Conservation (phyloP, 1,140 invertebrate genomes). For the Solenopsis invicta region DNA sequence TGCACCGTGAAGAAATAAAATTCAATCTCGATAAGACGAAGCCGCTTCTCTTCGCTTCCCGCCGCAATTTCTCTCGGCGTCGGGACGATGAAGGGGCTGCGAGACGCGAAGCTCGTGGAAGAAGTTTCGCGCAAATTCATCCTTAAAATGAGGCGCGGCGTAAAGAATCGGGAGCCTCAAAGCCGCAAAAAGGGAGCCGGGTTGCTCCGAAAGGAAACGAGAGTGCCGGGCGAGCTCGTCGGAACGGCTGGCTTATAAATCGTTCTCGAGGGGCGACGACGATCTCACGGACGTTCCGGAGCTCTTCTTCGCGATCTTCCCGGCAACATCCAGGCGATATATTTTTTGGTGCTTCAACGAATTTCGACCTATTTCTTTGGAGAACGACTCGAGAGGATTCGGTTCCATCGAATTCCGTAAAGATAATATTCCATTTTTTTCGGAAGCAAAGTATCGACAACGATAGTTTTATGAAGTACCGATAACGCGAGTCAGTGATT, state of each 20-base stretch:
- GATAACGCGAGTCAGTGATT: neutral
- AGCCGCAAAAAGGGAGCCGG: slow-evolving; percentile 51
- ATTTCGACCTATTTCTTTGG: slow-evolving; percentile 58
- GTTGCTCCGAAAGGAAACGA: slow-evolving; percentile 50
- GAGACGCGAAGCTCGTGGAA: slow-evolving; percentile 50
- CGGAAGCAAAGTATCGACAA: neutral
- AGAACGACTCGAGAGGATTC: slow-evolving; percentile 53
- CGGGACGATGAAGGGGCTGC: slow-evolving; percentile 26
- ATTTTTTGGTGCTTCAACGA: slow-evolving; percentile 61
- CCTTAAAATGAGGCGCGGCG: slow-evolving; percentile 60
- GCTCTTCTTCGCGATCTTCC: slow-evolving; percentile 56
- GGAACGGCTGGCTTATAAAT: slow-evolving; percentile 74
- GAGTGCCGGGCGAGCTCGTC: slow-evolving; percentile 47
- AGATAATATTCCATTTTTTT: slow-evolving; percentile 45
- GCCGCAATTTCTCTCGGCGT: slow-evolving; percentile 58
- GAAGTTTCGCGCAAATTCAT: slow-evolving; percentile 62
- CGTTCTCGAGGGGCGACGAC: slow-evolving; percentile 63
- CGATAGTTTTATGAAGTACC: neutral
- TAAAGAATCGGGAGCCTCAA: slow-evolving; percentile 63
- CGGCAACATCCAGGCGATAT: slow-evolving; percentile 57
- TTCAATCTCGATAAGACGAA: slow-evolving; percentile 63
- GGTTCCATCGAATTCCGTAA: slow-evolving; percentile 43
- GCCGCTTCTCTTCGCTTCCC: slow-evolving; percentile 44
- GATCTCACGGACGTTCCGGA: slow-evolving; percentile 48
- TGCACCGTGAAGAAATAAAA: slow-evolving; percentile 49